These are phyloP conservation scores for Malurus alboscapulatus DNA, from an alignment of 2,113 vertebrate species.

Conservation along the genomic window DNA sequence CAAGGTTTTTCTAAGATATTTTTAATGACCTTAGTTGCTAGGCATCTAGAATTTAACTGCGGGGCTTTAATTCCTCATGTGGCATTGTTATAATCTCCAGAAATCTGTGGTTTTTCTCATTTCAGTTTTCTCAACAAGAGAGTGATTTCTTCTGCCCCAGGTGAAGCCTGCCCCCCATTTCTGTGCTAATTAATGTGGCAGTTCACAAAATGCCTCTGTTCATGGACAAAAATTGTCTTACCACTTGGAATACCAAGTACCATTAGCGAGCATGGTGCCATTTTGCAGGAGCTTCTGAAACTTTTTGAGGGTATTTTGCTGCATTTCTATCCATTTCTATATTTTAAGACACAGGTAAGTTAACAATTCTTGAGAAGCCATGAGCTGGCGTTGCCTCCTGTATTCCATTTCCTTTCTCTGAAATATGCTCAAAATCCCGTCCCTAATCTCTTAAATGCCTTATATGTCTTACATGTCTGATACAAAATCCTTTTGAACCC, in stretches of 20 bases:
- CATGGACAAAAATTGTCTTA: background rate
- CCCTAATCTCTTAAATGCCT: background rate
- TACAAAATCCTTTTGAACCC: background rate
- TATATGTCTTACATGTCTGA: background rate
- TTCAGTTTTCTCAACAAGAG: background rate
- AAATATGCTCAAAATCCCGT: background rate
- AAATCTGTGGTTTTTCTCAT: background rate
- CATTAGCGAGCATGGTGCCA: rapidly evolving
- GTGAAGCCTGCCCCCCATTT: background rate
- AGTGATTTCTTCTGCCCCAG: background rate
- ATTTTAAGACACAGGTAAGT: background rate
- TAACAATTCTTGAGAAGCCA: background rate
- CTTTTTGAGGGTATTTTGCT: background rate
- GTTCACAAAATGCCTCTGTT: background rate
- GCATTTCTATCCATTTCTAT: background rate
- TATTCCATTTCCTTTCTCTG: background rate
- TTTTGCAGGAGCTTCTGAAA: background rate
- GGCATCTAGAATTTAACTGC: background rate
- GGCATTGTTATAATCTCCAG: background rate
- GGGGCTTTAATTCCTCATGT: background rate
- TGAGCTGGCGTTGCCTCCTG: background rate
- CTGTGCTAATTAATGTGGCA: background rate
- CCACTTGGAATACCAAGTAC: background rate
- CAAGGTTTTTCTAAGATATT: background rate
- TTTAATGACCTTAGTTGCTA: background rate